Evolutionary conservation across 2,888 invertebrate species (phyloP).

Genomic region (Zaprionus bogoriensis): DNA sequence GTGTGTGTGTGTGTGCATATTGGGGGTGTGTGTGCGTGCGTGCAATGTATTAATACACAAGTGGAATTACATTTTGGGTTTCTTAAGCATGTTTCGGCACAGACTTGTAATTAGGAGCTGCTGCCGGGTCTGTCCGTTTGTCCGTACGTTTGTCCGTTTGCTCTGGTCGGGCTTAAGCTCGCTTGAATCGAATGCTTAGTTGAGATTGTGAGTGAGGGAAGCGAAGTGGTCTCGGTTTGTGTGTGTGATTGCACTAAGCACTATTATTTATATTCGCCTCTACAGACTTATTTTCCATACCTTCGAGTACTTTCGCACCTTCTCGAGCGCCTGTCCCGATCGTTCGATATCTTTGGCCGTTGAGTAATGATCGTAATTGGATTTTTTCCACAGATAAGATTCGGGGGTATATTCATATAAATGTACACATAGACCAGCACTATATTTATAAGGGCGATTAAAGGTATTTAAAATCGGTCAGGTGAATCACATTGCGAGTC

Average conservation of each 20-base stretch:
- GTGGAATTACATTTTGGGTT: constrained; percentile 67
- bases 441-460: constrained; percentile 40
- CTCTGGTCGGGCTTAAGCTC: constrained; percentile 26
- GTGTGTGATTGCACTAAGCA: background rate
- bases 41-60: constrained; percentile 66
- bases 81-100: constrained; percentile 47
- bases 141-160: too few relatives aligned
- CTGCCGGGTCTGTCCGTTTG: background rate
- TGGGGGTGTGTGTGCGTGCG: constrained; percentile 14
- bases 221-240: too few relatives aligned
- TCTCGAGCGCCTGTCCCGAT: too few relatives aligned
- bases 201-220: too few relatives aligned
- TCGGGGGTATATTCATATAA: background rate
- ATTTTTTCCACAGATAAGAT: constrained; percentile 34
- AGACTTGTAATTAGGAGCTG: constrained; percentile 56
- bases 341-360: constrained; percentile 8
- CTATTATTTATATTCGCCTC: background rate
- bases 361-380: constrained; percentile 36
- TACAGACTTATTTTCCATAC: background rate
- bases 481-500: constrained; percentile 28
- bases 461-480: constrained; percentile 11
- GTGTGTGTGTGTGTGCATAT: constrained; percentile 21
- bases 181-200: too few relatives aligned
- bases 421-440: too few relatives aligned
- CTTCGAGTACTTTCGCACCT: background rate